Base-by-base conservation (phyloP, 2,113 vertebrate genomes). In the Fulmarus glacialis region DNA sequence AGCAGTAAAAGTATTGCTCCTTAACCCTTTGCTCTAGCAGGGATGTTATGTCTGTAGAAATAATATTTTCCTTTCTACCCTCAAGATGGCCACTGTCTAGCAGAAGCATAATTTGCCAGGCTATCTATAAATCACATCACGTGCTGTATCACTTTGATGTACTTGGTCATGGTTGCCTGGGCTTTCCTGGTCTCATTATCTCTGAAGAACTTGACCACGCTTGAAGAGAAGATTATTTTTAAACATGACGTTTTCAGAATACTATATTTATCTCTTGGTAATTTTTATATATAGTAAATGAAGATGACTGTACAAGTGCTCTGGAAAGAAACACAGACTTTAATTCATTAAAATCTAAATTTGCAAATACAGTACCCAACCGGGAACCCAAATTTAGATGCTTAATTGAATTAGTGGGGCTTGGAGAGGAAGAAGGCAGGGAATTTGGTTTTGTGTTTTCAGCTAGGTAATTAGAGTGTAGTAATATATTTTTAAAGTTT, bases 271-370 rank as follows among this genome's bases (percentile, higher is more conserved):
- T 90, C 68, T 88, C 56, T 67, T 36, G 36, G 47, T 87, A 74
- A 64, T 75, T 84, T 90, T 36, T 95, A 34, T 79, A 82, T 88
- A 45, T 81, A 79, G 92, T 92, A 87, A 94, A 89, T 59, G 47
- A 90, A 96, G 70, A 84, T 82, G 81, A 91, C 89, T 79, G 32
- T 84, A 50, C 36, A 79, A 92, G 34, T 20, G 13, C 56, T 94
- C 62, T 85, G 24, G 59, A 96, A 95, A 96, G 56, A 78, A 62
- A 29, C 27, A 78, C 36, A 84, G 87, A 89, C 38, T 89, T 86
- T 88, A 90, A 89, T 95, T 93, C 77, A 82, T 96, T 93, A 96
- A 92, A 92, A 87, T 82, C 63, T 82, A 75, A 77, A 95, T 92
- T 60, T 95, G 30, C 56, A 89, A 96, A 89, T 68, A 55, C n/a